Percentiles rank a stretch among this genome's conserved stretches.
phyloP scores from a whole-genome alignment of 2,113 vertebrate genomes.

The Corythaixoides concolor region DNA sequence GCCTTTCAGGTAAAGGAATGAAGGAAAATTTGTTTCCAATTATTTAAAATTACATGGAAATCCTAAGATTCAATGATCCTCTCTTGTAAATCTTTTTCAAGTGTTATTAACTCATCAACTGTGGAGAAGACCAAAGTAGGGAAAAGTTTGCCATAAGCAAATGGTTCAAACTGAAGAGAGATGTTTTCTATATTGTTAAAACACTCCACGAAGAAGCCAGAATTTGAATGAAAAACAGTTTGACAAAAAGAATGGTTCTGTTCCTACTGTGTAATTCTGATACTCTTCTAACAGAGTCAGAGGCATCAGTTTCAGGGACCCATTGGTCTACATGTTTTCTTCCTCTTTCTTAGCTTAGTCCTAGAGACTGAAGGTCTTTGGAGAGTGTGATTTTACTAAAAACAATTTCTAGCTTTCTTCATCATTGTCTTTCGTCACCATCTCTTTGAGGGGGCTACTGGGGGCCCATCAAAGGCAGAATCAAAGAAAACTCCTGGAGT shows the following conservation, averaged over 20 bases:
- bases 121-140: neutral
- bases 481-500: conserved; percentile 64
- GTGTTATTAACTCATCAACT: neutral
- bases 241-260: neutral
- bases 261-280: neutral
- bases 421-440: conserved; percentile 48
- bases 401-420: conserved; percentile 14
- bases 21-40: neutral
- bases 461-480: conserved; percentile 46
- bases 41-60: neutral
- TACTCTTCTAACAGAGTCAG: neutral
- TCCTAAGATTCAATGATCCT: neutral
- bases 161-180: neutral
- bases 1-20: neutral
- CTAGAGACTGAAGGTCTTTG: conserved; percentile 22
- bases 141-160: neutral
- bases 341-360: conserved; percentile 2
- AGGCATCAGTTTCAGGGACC: neutral
- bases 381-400: neutral
- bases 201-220: neutral
- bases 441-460: conserved; percentile 48
- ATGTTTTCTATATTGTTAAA: neutral
- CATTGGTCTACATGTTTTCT: neutral
- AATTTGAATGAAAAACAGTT: neutral
- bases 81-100: neutral